Conservation (phyloP, 2,113 vertebrate species). For the Cyanoramphus novaezelandiae region DNA sequence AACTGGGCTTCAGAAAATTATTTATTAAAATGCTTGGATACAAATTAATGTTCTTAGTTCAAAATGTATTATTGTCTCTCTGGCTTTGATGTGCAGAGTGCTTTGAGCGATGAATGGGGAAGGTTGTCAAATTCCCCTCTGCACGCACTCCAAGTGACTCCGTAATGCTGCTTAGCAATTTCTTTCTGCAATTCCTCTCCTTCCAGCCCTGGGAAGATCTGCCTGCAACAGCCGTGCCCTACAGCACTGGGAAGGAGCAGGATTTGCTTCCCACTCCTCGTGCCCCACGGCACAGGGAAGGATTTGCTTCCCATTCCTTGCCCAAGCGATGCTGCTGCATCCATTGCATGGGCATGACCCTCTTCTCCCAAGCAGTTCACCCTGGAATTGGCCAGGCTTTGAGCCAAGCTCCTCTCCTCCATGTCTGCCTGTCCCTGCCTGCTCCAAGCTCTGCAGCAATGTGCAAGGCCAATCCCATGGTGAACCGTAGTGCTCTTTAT, state of each 20-base stretch:
- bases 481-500: accelerated
- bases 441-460: not conserved
- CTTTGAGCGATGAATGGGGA: constrained; percentile 66
- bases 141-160: not conserved
- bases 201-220: not conserved
- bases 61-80: constrained; percentile 69
- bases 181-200: not conserved
- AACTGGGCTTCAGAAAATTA: constrained; percentile 43
- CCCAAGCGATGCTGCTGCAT: not conserved
- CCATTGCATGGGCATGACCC: accelerated
- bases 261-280: not conserved
- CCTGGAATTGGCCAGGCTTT: not conserved
- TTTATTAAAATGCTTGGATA: constrained; percentile 69
- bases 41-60: constrained; percentile 72
- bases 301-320: not conserved
- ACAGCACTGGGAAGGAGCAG: not conserved
- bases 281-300: not conserved
- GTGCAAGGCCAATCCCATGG: not conserved
- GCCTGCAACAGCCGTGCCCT: not conserved
- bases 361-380: not conserved
- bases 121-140: constrained; percentile 61
- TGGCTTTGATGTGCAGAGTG: constrained; percentile 69
- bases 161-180: not conserved
- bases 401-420: not conserved
- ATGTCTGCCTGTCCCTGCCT: not conserved